These are phyloP conservation scores for Neogobius melanostomus DNA, from an alignment of 2,113 vertebrate species.

Conservation along the genomic window DNA sequence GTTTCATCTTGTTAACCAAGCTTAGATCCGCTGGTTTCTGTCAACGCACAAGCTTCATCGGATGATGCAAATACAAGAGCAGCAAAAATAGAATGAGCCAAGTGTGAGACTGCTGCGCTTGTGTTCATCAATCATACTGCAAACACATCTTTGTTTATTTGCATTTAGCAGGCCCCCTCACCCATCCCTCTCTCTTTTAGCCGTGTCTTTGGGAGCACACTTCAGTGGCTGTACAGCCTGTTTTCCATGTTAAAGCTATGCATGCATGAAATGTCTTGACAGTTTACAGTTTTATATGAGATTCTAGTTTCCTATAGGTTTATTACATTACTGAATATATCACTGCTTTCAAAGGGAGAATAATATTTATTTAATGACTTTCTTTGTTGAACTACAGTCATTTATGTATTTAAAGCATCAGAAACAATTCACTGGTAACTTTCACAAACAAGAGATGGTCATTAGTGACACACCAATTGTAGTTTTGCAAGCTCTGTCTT, in stretches of 20 bases:
- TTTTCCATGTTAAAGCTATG: not conserved
- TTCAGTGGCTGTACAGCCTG: not conserved
- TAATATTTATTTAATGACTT: no score
- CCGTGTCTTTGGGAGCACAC: not conserved
- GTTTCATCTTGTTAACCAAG: conserved; percentile 12
- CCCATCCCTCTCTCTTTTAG: not conserved
- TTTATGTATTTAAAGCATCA: no score
- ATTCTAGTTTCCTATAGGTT: no score
- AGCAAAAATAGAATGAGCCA: not conserved
- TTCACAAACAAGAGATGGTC: no score
- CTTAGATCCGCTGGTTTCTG: conserved; percentile 5
- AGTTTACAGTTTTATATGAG: not conserved
- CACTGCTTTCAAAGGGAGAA: no score
- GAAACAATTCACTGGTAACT: no score
- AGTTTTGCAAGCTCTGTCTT: no score
- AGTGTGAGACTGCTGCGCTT: conserved; percentile 7
- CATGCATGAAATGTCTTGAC: not conserved
- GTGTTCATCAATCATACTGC: conserved; percentile 48
- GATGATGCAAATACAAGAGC: conserved; percentile 11
- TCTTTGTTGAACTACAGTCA: no score
- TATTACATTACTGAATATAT: no score
- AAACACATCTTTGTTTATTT: conserved; percentile 46
- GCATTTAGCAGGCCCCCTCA: conserved; percentile 22
- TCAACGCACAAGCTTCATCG: not conserved
- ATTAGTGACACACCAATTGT: no score